These are phyloP conservation scores for Platalea minor DNA, from an alignment of 2,797 vertebrate species.

Conservation along the genomic window DNA sequence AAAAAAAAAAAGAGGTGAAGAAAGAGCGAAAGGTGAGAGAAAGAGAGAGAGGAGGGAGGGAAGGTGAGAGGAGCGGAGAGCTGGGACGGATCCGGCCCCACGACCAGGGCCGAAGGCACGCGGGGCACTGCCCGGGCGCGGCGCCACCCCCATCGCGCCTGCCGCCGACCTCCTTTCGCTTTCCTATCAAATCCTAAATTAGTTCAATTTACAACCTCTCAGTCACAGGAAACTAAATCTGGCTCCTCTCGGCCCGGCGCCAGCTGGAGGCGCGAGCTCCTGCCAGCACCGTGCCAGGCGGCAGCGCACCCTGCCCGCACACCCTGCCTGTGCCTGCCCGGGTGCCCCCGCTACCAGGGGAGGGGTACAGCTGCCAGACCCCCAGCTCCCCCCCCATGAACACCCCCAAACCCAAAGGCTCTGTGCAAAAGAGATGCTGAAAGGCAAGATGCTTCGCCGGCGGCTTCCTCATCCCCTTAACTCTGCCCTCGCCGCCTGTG, in stretches of 20 bases:
- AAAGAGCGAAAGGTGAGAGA: not conserved
- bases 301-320: not conserved
- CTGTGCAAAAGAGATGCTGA: not conserved
- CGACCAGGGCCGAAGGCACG: not conserved
- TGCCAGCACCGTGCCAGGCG: slow-evolving; percentile 2
- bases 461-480: not conserved
- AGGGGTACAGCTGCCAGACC: rapidly evolving
- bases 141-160: not conserved
- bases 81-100: not conserved
- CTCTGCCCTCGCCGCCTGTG: not conserved
- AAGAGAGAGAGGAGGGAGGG: not conserved
- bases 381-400: rapidly evolving
- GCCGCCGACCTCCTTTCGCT: slow-evolving; percentile 68
- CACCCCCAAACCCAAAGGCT: not conserved
- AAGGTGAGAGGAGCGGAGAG: not conserved
- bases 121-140: not conserved
- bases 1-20: not conserved
- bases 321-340: not conserved
- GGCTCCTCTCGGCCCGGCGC: slow-evolving; percentile 63
- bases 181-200: slow-evolving; percentile 74
- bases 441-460: not conserved
- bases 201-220: slow-evolving; percentile 76
- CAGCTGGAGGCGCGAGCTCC: slow-evolving; percentile 48
- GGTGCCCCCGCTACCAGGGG: not conserved
- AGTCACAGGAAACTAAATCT: slow-evolving; percentile 74